A percentile compares a stretch with the other conserved stretches of the same genome.
phyloP scores from a whole-genome alignment of 2,888 invertebrate genomes.

The Chrysolina americana region DNA sequence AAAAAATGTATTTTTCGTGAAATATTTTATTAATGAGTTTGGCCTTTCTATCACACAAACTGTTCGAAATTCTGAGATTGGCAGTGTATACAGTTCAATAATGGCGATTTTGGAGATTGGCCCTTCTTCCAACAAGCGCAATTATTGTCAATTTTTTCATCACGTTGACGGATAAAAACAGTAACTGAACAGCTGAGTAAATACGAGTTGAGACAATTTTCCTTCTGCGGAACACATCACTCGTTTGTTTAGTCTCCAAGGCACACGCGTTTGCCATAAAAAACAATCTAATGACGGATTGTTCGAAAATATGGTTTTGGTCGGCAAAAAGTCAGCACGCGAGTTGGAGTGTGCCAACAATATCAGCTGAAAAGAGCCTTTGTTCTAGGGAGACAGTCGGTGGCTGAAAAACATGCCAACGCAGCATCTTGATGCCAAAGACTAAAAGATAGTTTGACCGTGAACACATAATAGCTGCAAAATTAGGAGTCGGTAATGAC shows the following conservation, averaged over 20 bases:
- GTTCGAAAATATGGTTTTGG: constrained; percentile 16
- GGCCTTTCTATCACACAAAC: too few relatives aligned
- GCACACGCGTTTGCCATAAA: background rate
- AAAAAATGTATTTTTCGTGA: too few relatives aligned
- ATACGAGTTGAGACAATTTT: background rate
- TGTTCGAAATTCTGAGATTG: too few relatives aligned
- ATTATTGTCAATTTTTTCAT: background rate
- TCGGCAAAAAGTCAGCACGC: constrained; percentile 12
- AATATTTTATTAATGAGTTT: too few relatives aligned
- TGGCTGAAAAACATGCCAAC: constrained; percentile 17
- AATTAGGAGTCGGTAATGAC: too few relatives aligned
- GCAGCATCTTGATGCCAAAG: background rate
- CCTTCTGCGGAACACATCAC: background rate
- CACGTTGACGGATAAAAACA: background rate
- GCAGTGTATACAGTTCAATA: too few relatives aligned
- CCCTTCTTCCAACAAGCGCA: too few relatives aligned
- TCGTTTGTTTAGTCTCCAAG: background rate
- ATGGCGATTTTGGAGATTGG: too few relatives aligned
- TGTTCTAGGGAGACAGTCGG: background rate
- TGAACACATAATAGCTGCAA: too few relatives aligned
- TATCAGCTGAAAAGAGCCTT: constrained; percentile 10
- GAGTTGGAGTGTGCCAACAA: constrained; percentile 16
- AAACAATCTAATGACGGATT: background rate
- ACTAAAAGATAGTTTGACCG: constrained; percentile 2
- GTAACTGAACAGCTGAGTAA: background rate